Percentiles rank a stretch among this genome's conserved stretches.
Conservation (phyloP, 2,888 invertebrate genomes). For the Steinernema scapterisci region DNA sequence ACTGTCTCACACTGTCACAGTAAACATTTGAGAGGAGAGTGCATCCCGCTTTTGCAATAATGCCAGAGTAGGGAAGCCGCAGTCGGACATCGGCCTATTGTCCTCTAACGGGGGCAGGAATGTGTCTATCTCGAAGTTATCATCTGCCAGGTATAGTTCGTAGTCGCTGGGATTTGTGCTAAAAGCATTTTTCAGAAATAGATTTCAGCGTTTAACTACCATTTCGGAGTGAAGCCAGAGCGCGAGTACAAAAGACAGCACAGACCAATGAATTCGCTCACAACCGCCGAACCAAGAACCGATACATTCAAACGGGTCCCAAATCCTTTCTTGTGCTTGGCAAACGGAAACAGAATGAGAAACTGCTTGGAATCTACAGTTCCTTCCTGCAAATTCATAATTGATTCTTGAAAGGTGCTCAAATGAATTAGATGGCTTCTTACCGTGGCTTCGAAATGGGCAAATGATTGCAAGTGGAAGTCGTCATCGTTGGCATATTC, state of each 20-base stretch:
- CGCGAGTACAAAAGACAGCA: constrained; percentile 41
- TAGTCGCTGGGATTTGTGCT: constrained; percentile 38
- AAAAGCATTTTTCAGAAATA: constrained; percentile 24
- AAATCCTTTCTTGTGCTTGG: constrained; percentile 5
- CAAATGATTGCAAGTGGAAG: constrained; percentile 7
- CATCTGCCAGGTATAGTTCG: constrained; percentile 44
- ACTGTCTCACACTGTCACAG: not conserved
- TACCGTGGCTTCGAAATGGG: constrained; percentile 45
- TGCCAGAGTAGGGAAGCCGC: constrained; percentile 41
- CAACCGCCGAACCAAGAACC: constrained; percentile 34
- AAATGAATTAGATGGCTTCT: not conserved
- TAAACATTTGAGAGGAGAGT: not conserved
- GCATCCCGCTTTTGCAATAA: constrained; percentile 34
- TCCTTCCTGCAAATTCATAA: constrained; percentile 34
- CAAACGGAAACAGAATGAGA: constrained; percentile 44
- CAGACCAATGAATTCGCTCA: constrained; percentile 39
- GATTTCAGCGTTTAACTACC: constrained; percentile 28
- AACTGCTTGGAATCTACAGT: constrained; percentile 33
- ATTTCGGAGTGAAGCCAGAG: constrained; percentile 30
- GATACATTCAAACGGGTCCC: constrained; percentile 24
- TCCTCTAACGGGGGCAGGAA: constrained; percentile 43
- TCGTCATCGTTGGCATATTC: not conserved
- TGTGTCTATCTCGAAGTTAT: constrained; percentile 39
- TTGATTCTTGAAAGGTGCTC: not conserved
- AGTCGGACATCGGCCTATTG: constrained; percentile 39